Base-by-base conservation (phyloP, 1,140 invertebrate species). In the Magallana angulata region DNA sequence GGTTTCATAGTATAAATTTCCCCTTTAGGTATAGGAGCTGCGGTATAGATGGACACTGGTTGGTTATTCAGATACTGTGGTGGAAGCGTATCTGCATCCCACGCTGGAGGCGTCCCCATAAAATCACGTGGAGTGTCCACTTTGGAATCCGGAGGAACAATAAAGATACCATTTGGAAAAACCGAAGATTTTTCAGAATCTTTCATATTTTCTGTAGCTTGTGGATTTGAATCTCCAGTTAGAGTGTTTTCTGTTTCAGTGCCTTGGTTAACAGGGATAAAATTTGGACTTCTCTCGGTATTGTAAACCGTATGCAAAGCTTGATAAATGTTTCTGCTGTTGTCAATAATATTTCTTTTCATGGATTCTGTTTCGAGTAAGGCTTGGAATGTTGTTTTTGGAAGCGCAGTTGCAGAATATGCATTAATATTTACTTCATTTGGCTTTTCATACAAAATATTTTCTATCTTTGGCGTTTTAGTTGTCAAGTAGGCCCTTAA, bases 1-100 rank as follows among this genome's bases (percentile, higher is more conserved):
- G 68, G 68, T 76, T 76, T 76, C 68, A 76, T 76, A 12, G 68
- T 76, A 76, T 76, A 76, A 12, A 76, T 76, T 76, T 76, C 18
- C 14, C 68, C 68, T 36, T 76, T 76, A 30, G 68, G 68, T 30
- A 76, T 76, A 30, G 68, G 68, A 0, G 68, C 68, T 11, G 24
- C 18, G 18, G 68, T 76, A 30, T 36, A 24, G 24, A 76, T 76
- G 14, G 68, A 76, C 7, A 76, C 68, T 30, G 68, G 24, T 12
- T 24, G 6, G 8, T 24, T 76, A 7, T 71, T 71, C 9, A 30
- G 68, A 24, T 18, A 30, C 1, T 8, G 7, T 76, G 68, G 24
- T 12, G 68, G 24, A 5, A 30, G 24, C 11, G 18, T 30, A 11
- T 36, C 24, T 12, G 18, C 11, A 11, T 36, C 11, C 68, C 68